phyloP scores from a whole-genome alignment of 1,140 invertebrate genomes.

The Aphaenogaster rudis region DNA sequence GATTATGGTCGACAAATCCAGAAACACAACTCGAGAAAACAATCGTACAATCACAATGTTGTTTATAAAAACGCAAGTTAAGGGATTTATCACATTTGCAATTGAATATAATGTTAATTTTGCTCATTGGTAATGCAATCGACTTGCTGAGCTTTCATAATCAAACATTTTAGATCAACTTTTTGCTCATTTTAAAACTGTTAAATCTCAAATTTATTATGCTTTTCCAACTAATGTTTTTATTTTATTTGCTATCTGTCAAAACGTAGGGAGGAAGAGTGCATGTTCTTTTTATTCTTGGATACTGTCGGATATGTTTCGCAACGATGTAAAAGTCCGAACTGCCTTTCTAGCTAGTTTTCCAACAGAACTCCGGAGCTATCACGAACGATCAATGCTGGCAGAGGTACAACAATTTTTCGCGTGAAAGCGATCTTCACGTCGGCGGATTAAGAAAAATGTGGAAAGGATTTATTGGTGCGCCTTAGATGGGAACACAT shows the following conservation, averaged over 20 bases:
- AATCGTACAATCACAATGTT: not conserved
- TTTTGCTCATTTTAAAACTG: not conserved
- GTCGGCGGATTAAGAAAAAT: slow-evolving; percentile 26
- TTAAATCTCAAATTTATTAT: not conserved
- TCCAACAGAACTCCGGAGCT: slow-evolving; percentile 33
- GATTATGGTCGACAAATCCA: not conserved
- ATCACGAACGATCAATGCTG: slow-evolving; percentile 48
- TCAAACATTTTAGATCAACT: not conserved
- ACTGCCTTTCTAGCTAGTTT: slow-evolving; percentile 35
- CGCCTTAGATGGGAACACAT: not conserved
- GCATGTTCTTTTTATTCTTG: not conserved
- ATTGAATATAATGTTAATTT: not conserved
- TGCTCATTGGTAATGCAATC: not conserved
- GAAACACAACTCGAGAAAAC: not conserved
- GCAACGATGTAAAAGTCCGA: slow-evolving; percentile 41
- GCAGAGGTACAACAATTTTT: slow-evolving; percentile 19
- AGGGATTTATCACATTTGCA: not conserved
- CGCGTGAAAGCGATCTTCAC: slow-evolving; percentile 19
- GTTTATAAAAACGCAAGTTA: not conserved
- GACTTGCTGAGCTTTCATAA: not conserved
- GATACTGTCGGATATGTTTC: slow-evolving; percentile 3
- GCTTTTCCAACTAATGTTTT: not conserved
- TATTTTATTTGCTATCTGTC: not conserved
- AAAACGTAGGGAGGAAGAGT: not conserved
- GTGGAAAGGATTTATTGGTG: slow-evolving; percentile 44